phyloP scores from a whole-genome alignment of 2,888 invertebrate genomes.

The Acanthacorydalis orientalis region DNA sequence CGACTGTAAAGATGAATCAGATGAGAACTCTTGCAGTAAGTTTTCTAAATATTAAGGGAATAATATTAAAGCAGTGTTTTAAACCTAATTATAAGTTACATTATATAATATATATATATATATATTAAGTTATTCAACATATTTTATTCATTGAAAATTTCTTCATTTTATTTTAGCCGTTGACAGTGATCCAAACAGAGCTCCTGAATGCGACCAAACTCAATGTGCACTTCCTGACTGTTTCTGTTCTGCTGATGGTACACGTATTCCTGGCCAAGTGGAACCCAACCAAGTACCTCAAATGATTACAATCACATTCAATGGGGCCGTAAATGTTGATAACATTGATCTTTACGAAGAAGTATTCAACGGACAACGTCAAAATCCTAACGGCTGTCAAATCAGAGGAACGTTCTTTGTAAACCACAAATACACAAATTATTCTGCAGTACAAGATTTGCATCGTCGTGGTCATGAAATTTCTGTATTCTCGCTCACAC shows the following conservation, averaged over 20 bases:
- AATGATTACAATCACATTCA: constrained; percentile 86
- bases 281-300: constrained; percentile 77
- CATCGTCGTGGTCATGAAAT: constrained; percentile 85
- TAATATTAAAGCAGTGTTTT: too few species aligned
- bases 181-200: constrained; percentile 78
- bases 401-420: constrained; percentile 83
- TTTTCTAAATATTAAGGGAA: constrained; percentile 16
- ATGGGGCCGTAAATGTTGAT: constrained; percentile 83
- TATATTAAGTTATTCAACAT: not conserved
- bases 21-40: constrained; percentile 92
- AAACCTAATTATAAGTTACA: too few species aligned
- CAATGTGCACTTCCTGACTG: constrained; percentile 82
- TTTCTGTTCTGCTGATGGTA: constrained; percentile 85
- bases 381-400: constrained; percentile 79
- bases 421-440: constrained; percentile 84
- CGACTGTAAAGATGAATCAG: constrained; percentile 87
- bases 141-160: not conserved
- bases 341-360: constrained; percentile 86
- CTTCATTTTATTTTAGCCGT: constrained; percentile 45
- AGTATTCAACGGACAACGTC: constrained; percentile 67
- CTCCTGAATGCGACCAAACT: constrained; percentile 78
- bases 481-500: constrained; percentile 78
- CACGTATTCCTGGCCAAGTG: constrained; percentile 69
- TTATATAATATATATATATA: not conserved
- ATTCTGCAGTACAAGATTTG: constrained; percentile 76